A percentile compares a stretch with the other conserved stretches of the same genome.
Evolutionary conservation across 23 tunicate genomes (phyloP).

Genomic region (Ascidia mentula): DNA sequence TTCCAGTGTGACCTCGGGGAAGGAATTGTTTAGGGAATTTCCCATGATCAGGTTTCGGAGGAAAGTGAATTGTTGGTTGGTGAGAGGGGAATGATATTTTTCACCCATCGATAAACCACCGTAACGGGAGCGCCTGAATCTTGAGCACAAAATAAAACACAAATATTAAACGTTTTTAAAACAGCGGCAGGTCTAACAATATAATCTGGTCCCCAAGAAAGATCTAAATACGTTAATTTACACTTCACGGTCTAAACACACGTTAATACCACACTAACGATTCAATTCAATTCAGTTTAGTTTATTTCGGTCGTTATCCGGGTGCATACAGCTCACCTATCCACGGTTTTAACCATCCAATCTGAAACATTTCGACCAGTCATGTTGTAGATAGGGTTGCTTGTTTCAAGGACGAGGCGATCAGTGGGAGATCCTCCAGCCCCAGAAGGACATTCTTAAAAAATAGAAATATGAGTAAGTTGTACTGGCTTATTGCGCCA

Average conservation of each 20-base stretch:
- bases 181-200: no score
- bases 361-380: constrained; percentile 83
- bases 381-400: constrained; percentile 72
- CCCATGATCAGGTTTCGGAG: neutral
- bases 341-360: constrained; percentile 90
- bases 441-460: constrained; percentile 66
- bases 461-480: neutral
- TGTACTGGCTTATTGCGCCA: no score
- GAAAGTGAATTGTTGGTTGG: neutral
- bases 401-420: constrained; percentile 16
- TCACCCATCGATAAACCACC: constrained; percentile 16
- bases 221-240: no score
- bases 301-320: neutral
- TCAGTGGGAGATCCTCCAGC: constrained; percentile 62
- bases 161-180: no score
- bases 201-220: no score
- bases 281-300: no score
- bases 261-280: no score
- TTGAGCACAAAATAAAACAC: neutral
- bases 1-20: neutral
- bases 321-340: no score
- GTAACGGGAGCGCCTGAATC: neutral
- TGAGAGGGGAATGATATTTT: neutral
- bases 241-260: no score
- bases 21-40: neutral